Conservation (phyloP, 2,888 invertebrate species). For the Acrocyrtus sp. region DNA sequence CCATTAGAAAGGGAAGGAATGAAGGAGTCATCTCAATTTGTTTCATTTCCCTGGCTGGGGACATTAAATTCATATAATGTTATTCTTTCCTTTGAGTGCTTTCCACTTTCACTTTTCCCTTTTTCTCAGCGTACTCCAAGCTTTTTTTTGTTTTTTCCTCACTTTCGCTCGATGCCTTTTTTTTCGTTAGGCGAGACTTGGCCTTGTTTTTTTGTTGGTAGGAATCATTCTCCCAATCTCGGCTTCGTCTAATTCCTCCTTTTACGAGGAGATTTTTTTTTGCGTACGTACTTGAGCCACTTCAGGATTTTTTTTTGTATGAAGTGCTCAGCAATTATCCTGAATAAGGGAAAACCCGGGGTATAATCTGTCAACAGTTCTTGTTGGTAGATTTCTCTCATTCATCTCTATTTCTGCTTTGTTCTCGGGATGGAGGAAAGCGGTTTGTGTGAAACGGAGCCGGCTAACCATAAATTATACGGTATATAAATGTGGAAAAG, state of each 20-base stretch:
- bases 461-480: no score
- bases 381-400: slow-evolving; percentile 22
- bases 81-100: background rate
- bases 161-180: background rate
- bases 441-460: no score
- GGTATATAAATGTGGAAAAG: no score
- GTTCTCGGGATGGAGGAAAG: background rate
- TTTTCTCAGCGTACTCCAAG: background rate
- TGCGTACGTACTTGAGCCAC: no score
- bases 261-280: no score
- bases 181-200: no score
- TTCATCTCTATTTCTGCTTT: slow-evolving; percentile 24
- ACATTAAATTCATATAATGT: slow-evolving; percentile 38
- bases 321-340: no score
- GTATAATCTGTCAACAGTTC: slow-evolving; percentile 20
- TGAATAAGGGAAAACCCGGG: slow-evolving; percentile 3
- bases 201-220: background rate
- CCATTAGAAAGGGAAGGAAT: background rate
- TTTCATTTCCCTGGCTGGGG: slow-evolving; percentile 23
- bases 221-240: slow-evolving; percentile 37
- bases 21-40: background rate
- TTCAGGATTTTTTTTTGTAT: no score
- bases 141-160: background rate
- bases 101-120: background rate
- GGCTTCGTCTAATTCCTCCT: slow-evolving; percentile 4